Evolutionary conservation across 2,888 invertebrate species (phyloP).

Genomic region (Drosophila conformis): DNA sequence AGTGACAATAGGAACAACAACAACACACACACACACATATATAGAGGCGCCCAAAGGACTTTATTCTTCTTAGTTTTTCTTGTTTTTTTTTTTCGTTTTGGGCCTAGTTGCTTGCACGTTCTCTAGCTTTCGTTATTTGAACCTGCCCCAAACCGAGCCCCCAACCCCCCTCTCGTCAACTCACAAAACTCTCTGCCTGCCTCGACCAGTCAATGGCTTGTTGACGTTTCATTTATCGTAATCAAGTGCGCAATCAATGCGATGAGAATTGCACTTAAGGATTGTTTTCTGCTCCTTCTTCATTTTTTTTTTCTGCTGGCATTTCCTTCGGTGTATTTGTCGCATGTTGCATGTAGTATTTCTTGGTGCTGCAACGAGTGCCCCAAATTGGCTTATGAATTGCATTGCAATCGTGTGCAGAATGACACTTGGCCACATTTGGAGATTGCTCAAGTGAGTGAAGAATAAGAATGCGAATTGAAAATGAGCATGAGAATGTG

Average conservation of each 20-base stretch:
- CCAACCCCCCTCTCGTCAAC: background rate
- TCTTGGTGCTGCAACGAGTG: conserved; percentile 6
- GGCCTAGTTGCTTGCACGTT: conserved; percentile 46
- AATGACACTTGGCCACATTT: conserved; percentile 28
- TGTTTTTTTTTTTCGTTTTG: conserved; percentile 11
- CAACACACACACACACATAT: conserved; percentile 9
- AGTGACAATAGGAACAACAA: conserved; percentile 51
- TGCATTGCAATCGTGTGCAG: conserved; percentile 27
- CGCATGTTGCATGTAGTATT: conserved; percentile 1
- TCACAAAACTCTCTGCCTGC: background rate
- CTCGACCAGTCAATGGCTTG: conserved; percentile 51
- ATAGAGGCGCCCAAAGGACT: conserved; percentile 11
- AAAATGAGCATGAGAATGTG: background rate
- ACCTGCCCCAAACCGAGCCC: background rate
- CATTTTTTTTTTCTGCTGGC: background rate
- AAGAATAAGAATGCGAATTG: background rate
- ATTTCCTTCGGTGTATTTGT: conserved; percentile 9
- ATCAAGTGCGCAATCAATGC: conserved; percentile 79
- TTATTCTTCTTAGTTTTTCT: background rate
- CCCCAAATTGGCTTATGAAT: conserved; percentile 53
- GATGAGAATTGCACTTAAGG: conserved; percentile 76
- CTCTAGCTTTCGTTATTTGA: conserved; percentile 10
- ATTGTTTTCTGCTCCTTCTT: conserved; percentile 30
- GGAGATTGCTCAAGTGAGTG: background rate
- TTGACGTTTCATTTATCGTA: conserved; percentile 79